Base-by-base conservation (phyloP, 2,797 vertebrate genomes). In the Alauda arvensis region DNA sequence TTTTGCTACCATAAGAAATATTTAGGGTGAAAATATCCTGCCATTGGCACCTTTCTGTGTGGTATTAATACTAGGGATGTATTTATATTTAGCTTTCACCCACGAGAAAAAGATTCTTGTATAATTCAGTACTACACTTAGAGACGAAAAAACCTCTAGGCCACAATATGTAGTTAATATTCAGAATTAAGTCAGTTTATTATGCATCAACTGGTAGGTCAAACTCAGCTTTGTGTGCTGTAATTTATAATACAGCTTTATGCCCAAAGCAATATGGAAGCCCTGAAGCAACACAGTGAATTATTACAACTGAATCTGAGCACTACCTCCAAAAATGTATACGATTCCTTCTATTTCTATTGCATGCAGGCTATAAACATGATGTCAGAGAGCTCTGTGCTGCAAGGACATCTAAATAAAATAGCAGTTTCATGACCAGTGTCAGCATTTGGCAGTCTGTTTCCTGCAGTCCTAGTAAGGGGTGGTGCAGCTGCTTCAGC, bases 131-230 rank as follows among this genome's bases (percentile, higher is more conserved):
- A 96, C 97, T 97, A 96, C 95, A 97, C 95, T 96, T 96, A 94
- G 97, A 98, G 96, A 97, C 94, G 93, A 97, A 96, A 95, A 97
- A 97, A 97, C 95, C 97, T 97, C 97, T 97, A 97, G 98, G 98
- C 97, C 98, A 98, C 96, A 97, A 98, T 97, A 97, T 98, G 96
- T 97, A 96, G 95, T 97, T 97, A 98, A 97, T 97, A 97, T 96
- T 97, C 96, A 97, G 98, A 98, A 98, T 99, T 98, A 98, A 98
- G 98, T 98, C 98, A 97, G 97, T 96, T 98, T 98, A 97, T 98
- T 98, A 98, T 97, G 97, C 98, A 98, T 98, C 98, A 98, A 97
- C 98, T 98, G 98, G 98, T 98, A 98, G 98, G 98, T 99, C 98
- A 99, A 98, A 98, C 97, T 98, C 97, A 98, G 98, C 98, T 98